phyloP scores from a whole-genome alignment of 2,113 vertebrate species.

The Beaufortia kweichowensis region DNA sequence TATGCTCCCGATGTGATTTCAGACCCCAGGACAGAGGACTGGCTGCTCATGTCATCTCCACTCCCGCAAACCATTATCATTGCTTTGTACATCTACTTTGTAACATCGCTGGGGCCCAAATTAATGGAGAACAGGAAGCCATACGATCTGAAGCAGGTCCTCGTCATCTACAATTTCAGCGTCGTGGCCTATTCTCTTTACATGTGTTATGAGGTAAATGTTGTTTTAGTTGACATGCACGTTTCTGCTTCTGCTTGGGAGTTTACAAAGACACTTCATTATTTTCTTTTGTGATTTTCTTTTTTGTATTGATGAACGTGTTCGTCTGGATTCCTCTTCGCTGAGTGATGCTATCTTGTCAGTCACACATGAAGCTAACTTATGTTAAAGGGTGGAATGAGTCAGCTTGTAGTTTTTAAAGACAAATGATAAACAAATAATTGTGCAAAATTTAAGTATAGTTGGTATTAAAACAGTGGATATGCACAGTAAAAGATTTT shows the following conservation, averaged over 20 bases:
- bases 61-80: constrained; percentile 86
- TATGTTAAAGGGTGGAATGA: background rate
- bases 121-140: constrained; percentile 95
- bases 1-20: constrained; percentile 37
- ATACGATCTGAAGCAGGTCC: constrained; percentile 85
- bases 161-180: constrained; percentile 87
- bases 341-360: background rate
- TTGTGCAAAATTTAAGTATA: background rate
- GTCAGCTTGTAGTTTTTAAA: background rate
- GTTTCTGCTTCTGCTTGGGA: background rate
- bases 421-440: background rate
- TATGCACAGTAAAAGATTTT: too few species aligned
- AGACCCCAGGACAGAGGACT: constrained; percentile 87
- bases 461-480: too few species aligned
- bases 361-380: constrained; percentile 8
- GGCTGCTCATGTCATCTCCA: constrained; percentile 91
- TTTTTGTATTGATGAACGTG: constrained; percentile 25
- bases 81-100: constrained; percentile 86
- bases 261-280: background rate
- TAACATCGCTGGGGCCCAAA: constrained; percentile 86
- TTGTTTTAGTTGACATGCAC: background rate
- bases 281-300: background rate
- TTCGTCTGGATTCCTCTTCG: constrained; percentile 40
- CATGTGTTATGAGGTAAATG: constrained; percentile 91
- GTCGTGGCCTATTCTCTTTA: constrained; percentile 89